phyloP scores from a whole-genome alignment of 2,797 vertebrate species.

The Hydrophis major region DNA sequence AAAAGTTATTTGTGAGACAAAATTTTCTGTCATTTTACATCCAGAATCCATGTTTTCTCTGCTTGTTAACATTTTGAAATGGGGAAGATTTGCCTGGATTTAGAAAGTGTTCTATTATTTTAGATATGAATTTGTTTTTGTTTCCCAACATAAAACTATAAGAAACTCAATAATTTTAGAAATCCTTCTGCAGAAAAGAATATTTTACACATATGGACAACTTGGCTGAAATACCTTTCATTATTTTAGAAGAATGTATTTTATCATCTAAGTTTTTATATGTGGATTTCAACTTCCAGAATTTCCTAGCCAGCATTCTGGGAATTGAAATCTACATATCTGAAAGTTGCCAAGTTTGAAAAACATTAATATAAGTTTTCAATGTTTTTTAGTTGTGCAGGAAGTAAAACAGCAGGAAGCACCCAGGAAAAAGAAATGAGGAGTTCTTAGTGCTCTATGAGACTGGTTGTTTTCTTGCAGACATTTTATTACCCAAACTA shows the following conservation, averaged over 20 bases:
- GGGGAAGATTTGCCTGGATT: not conserved
- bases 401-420: not conserved
- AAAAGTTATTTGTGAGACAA: not conserved
- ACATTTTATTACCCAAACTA: not conserved
- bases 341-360: not conserved
- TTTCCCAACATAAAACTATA: not conserved
- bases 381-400: not conserved
- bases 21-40: not conserved
- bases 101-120: not conserved
- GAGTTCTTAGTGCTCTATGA: not conserved
- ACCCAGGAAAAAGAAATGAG: not conserved
- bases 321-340: not conserved
- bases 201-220: not conserved
- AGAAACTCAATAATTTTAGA: not conserved
- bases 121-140: not conserved
- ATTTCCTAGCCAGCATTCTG: not conserved
- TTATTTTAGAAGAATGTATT: not conserved
- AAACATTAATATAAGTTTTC: not conserved
- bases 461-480: not conserved
- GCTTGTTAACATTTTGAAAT: not conserved
- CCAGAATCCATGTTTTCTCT: not conserved
- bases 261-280: not conserved
- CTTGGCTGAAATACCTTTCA: not conserved
- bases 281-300: not conserved
- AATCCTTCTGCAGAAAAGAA: not conserved